Base-by-base conservation (phyloP, 2,888 invertebrate species). In the Gastracanthus pulcherrimus region DNA sequence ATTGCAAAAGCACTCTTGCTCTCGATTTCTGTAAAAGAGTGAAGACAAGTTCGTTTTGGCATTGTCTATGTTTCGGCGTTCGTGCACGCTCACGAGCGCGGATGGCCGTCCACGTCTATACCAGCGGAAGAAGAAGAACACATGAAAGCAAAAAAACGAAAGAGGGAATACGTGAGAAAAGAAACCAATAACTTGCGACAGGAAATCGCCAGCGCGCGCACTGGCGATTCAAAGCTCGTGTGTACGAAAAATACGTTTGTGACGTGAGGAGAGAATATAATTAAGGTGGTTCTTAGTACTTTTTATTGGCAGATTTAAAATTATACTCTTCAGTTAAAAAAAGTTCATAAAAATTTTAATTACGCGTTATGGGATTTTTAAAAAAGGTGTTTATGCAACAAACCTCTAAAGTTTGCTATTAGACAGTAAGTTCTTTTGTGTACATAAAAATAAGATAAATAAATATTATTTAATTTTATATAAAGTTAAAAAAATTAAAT, bases 1-100 rank as follows among this genome's bases (percentile, higher is more conserved):
- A 76, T 71, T 71, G 86, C 87, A 86, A 90, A 89, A 88, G 87
- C 86, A 84, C 82, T 89, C 89, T 90, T 89, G 87, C 87, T 84
- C 86, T 90, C 87, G 86, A 87, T 89, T 88, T 90, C 89, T 90
- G 89, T 86, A 89, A 90, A 90, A 89, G 77, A 80, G 87, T 87
- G 89, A 89, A 88, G 87, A 88, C 83, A 86, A 85, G 82, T 86
- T 86, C 82, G 80, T 84, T 84, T 84, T 83, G 82, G 78, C 66
- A 81, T 81, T 82, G 82, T 81, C 75, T 82, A 84, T 84, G 29
- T 72, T 75, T 74, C 71, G 66, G 78, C 85, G 85, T 85, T 84
- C 69, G 82, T 84, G 88, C 87, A 88, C 85, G 86, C 85, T 90
- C 88, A 88, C 87, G 89, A 87, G 86, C 89, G 89, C 83, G 88